These are phyloP conservation scores for Machimus rusticus DNA, from an alignment of 2,888 invertebrate genomes.

Conservation along the genomic window DNA sequence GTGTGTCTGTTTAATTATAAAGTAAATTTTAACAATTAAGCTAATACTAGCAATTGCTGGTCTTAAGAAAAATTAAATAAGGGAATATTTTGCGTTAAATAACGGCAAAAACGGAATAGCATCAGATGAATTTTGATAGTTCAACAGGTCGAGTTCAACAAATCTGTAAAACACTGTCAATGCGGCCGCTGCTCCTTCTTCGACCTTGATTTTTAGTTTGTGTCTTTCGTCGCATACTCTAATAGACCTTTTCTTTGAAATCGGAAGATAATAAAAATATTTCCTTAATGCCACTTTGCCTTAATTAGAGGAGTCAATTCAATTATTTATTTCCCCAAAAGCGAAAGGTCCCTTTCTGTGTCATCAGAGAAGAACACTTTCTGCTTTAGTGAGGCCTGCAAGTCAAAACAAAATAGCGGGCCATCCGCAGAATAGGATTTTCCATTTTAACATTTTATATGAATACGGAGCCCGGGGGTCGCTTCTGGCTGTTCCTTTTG, in stretches of 20 bases:
- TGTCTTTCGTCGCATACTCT: slow-evolving; percentile 73
- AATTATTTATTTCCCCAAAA: slow-evolving; percentile 71
- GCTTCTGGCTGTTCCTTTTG: no score
- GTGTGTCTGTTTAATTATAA: no score
- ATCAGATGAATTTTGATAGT: no score
- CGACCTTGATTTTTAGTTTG: slow-evolving; percentile 85
- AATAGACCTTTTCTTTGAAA: slow-evolving; percentile 65
- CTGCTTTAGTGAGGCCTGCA: no score
- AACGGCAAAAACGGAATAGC: slow-evolving; percentile 60
- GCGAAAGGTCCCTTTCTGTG: slow-evolving; percentile 82
- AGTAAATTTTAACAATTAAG: background rate
- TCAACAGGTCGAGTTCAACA: slow-evolving; percentile 84
- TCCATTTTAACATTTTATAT: no score
- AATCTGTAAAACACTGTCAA: slow-evolving; percentile 86
- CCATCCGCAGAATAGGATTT: no score
- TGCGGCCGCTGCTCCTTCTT: slow-evolving; percentile 86
- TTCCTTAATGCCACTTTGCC: slow-evolving; percentile 75
- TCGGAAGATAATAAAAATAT: slow-evolving; percentile 68
- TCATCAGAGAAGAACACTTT: no score
- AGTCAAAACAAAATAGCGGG: no score
- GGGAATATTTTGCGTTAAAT: background rate
- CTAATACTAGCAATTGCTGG: background rate
- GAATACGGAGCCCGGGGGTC: no score
- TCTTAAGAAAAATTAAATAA: background rate
- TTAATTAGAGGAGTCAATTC: slow-evolving; percentile 71